Evolutionary conservation across 2,113 vertebrate species (phyloP), one percentile per base, ranked within the genome.

Genomic region (human (Homo sapiens)): DNA sequence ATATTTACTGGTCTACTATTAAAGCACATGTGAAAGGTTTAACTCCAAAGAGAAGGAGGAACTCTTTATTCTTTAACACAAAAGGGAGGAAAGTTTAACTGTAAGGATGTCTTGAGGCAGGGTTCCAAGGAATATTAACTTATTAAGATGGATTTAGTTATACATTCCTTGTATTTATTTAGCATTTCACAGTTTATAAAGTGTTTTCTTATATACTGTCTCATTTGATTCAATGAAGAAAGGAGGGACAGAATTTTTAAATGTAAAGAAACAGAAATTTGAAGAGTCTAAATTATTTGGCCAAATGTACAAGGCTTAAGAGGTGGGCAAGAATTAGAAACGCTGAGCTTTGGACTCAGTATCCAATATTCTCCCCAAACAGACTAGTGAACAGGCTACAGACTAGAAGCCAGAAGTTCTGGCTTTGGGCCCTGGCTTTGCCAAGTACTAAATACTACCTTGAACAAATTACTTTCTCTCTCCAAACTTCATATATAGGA

Each of bases 141-240:
- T 66, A 83, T 83, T 87, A 48, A 73, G 11, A 70, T 25, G 75
- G 50, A 27, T 0, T 5, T 66, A 55, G 72, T 61, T 61, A 73
- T 13, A 76, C 3, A 3, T 95, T 78, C 17, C 35, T 79, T 87
- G 50, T 27, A 43, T 91, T 88, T 66, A 55, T n/a, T 22, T 13
- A 87, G 27, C 75, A 90, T 72, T 97, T 90, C 35, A 80, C 50
- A 57, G 50, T 40, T 45, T 52, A 81, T 64, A 78, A 90, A 87
- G 68, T 87, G 40, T 52, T 87, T 95, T 91, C 43, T 30, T 87
- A 14, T 40, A 52, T 70, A 70, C 23, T 55, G 35, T 61, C 35
- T 88, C 35, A 55, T 92, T 94, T 92, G 50, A 70, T 59, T 40
- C 48, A 76, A 45, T 20, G 66, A 66, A 32, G 57, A 94, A 96